Evolutionary conservation across 1,140 invertebrate genomes (phyloP), one percentile per base, ranked within the genome.

Genomic region (Hylaeus anthracinus): DNA sequence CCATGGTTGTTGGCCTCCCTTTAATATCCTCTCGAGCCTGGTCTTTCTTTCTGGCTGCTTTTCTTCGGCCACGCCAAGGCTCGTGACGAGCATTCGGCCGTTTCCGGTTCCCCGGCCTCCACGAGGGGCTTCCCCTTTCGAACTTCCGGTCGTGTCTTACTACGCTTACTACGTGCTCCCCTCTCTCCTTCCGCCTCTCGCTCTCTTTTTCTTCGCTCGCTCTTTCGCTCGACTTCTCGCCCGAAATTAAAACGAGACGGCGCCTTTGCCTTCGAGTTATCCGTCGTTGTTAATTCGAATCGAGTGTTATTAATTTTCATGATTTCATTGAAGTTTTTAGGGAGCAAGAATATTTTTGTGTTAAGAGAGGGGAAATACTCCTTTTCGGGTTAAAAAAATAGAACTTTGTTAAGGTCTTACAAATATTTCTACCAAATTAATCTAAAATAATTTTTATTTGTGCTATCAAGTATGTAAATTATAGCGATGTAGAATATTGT

Each of bases 71-170:
- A 12, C 56, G 56, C 37, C 73, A 75, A 84, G 78, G 72, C 82
- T 89, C 86, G 86, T 86, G 86, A 85, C 86, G 85, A 85, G 86
- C 87, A 87, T 88, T 85, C 84, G 85, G 82, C 82, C 86, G 86
- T 89, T 91, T 91, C 90, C 90, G 90, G 86, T 89, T 81, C 69
- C 77, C 84, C 77, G 75, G 81, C 83, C 81, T 74, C 79, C 79
- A 65, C 61, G 41, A 56, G 43, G 51, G 88, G 86, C 88, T 89
- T 90, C 88, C 88, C 83, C 89, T 84, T 88, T 83, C 73, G 53
- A 80, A 86, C 90, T 92, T 92, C 92, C 91, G 90, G 84, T 88
- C 87, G 86, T 73, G 63, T 90, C 90, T 89, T 89, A 90, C 90
- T 91, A 91, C 87, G 82, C 83, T 90, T 90, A 90, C 90, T 90